phyloP scores from a whole-genome alignment of 2,113 vertebrate genomes.

The Camelus bactrianus region DNA sequence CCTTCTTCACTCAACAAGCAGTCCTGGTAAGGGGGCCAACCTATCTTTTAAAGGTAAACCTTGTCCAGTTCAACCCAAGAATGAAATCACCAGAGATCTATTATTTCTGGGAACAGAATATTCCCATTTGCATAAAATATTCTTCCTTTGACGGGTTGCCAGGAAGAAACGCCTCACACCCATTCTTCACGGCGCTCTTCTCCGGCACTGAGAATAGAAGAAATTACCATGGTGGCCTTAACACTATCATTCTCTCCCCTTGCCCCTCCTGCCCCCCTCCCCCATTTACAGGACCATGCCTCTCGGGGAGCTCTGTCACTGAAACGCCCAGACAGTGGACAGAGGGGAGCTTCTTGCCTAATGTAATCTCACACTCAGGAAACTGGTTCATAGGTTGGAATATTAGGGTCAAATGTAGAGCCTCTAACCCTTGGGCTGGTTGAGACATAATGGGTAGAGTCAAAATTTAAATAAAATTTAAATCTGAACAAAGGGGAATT shows the following conservation, averaged over 20 bases:
- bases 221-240: constrained; percentile 62
- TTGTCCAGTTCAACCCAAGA: constrained; percentile 81
- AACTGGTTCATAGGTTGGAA: constrained; percentile 80
- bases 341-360: constrained; percentile 82
- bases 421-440: constrained; percentile 79
- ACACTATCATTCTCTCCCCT: constrained; percentile 66
- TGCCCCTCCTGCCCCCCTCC: constrained; percentile 38
- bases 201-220: constrained; percentile 77
- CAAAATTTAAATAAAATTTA: constrained; percentile 83
- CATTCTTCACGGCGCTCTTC: constrained; percentile 82
- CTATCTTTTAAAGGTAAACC: constrained; percentile 87
- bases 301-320: constrained; percentile 75
- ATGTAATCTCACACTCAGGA: constrained; percentile 84
- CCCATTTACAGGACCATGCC: constrained; percentile 76
- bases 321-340: constrained; percentile 82
- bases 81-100: constrained; percentile 88
- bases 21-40: constrained; percentile 82
- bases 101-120: constrained; percentile 91
- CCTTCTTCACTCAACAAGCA: constrained; percentile 80
- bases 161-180: constrained; percentile 84
- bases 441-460: constrained; percentile 81
- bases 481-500: constrained; percentile 18
- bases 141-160: constrained; percentile 88
- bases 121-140: constrained; percentile 91
- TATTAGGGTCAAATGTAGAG: constrained; percentile 79